These are phyloP conservation scores for Dendronephthya gigantea DNA, from an alignment of 64 coral and sea anemone genomes.

Conservation along the genomic window DNA sequence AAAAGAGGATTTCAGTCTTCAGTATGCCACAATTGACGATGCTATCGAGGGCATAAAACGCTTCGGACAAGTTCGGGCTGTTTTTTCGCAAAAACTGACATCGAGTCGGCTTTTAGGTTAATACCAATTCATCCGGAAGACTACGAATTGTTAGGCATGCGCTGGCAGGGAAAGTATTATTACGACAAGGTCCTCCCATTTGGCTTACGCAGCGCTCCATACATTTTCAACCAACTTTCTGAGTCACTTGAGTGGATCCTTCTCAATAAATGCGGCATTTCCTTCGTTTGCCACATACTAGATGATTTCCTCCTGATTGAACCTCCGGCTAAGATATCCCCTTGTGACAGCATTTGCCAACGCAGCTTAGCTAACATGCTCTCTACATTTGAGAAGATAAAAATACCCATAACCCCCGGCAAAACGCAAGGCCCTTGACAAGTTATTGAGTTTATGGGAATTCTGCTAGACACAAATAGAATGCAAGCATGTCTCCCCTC, in stretches of 20 bases:
- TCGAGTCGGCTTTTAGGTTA: too few species aligned
- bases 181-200: neutral
- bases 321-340: neutral
- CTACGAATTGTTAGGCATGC: too few species aligned
- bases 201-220: slow-evolving; percentile 25
- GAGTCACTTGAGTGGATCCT: slow-evolving; percentile 45
- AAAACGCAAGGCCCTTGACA: slow-evolving; percentile 7
- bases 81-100: too few species aligned
- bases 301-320: slow-evolving; percentile 42
- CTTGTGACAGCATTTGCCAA: neutral
- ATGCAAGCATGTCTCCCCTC: slow-evolving; percentile 13
- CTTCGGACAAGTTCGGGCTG: neutral
- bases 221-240: too few species aligned
- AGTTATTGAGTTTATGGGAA: neutral
- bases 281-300: slow-evolving; percentile 43
- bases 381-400: slow-evolving; percentile 16
- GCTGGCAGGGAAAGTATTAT: too few species aligned
- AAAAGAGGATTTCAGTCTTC: neutral
- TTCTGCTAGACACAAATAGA: neutral
- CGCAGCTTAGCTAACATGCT: slow-evolving; percentile 35
- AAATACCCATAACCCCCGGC: slow-evolving; percentile 19
- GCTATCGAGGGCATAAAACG: neutral
- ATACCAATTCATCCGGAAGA: too few species aligned
- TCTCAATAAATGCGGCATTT: slow-evolving; percentile 19
- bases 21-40: neutral